phyloP scores from a whole-genome alignment of 2,888 invertebrate species.

The Lasioglossum vierecki region DNA sequence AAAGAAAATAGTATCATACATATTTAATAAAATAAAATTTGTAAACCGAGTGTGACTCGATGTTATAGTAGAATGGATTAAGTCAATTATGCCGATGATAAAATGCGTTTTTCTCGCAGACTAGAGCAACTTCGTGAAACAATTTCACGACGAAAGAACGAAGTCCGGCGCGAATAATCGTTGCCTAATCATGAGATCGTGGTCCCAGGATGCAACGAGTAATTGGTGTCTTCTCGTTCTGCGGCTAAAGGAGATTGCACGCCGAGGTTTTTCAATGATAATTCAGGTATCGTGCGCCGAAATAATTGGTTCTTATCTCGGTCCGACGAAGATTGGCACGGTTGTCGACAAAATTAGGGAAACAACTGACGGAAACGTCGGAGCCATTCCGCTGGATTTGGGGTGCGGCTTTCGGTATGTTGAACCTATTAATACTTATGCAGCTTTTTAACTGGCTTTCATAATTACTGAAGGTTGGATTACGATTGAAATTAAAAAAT shows the following conservation, averaged over 20 bases:
- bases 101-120: neutral
- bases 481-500: too few species aligned
- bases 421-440: conserved; percentile 5
- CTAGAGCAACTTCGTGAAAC: conserved; percentile 23
- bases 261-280: conserved; percentile 48
- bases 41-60: too few species aligned
- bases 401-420: too few species aligned
- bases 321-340: conserved; percentile 31
- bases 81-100: neutral
- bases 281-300: conserved; percentile 38
- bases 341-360: neutral
- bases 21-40: too few species aligned
- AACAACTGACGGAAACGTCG: conserved; percentile 36
- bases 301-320: conserved; percentile 65
- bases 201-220: conserved; percentile 45
- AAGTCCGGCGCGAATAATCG: conserved; percentile 23
- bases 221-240: conserved; percentile 51
- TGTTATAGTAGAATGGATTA: too few species aligned
- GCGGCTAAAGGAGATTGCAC: conserved; percentile 50
- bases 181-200: conserved; percentile 59
- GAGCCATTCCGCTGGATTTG: conserved; percentile 8
- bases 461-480: too few species aligned
- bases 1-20: too few species aligned
- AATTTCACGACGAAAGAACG: neutral
- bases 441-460: neutral